Evolutionary conservation across 2,797 vertebrate genomes (phyloP).

Genomic region (Phrynocephalus guinanensis): DNA sequence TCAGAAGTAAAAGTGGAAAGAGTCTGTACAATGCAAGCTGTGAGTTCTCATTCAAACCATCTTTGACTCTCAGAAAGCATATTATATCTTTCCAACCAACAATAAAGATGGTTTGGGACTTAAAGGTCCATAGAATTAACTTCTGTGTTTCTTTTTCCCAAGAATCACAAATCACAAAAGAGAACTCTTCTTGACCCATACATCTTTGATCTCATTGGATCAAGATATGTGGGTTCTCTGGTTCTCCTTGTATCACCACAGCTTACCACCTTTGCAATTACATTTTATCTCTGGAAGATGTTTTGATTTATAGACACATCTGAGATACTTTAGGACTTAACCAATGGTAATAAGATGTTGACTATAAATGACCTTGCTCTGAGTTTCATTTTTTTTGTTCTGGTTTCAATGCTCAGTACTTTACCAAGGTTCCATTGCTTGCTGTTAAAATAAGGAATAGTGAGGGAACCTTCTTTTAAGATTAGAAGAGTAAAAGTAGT

Average conservation of each 20-base stretch:
- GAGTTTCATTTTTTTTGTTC: slow-evolving; percentile 29
- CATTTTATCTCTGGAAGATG: slow-evolving; percentile 67
- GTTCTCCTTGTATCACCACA: slow-evolving; percentile 67
- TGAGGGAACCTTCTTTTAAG: slow-evolving; percentile 72
- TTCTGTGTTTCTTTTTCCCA: slow-evolving; percentile 68
- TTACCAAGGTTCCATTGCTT: slow-evolving; percentile 79
- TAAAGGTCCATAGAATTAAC: slow-evolving; percentile 58
- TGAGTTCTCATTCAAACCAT: background rate
- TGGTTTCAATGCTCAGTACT: slow-evolving; percentile 76
- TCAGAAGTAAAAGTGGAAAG: background rate
- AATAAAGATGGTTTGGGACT: background rate
- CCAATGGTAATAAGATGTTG: slow-evolving; percentile 73
- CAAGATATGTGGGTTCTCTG: slow-evolving; percentile 55
- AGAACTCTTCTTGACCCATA: slow-evolving; percentile 66
- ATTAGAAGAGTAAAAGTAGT: slow-evolving; percentile 70
- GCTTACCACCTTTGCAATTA: slow-evolving; percentile 70
- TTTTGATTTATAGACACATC: slow-evolving; percentile 68
- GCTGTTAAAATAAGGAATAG: slow-evolving; percentile 74
- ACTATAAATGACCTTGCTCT: slow-evolving; percentile 76
- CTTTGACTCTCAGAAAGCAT: slow-evolving; percentile 11
- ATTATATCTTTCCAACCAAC: slow-evolving; percentile 3
- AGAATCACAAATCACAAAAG: slow-evolving; percentile 62
- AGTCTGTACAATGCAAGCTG: background rate
- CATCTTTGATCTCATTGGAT: slow-evolving; percentile 69
- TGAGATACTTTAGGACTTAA: slow-evolving; percentile 74